A percentile compares a stretch with the other conserved stretches of the same genome.
These are phyloP conservation scores for Ethmia dodecea DNA, from an alignment of 2,888 invertebrate species.

Conservation along the genomic window DNA sequence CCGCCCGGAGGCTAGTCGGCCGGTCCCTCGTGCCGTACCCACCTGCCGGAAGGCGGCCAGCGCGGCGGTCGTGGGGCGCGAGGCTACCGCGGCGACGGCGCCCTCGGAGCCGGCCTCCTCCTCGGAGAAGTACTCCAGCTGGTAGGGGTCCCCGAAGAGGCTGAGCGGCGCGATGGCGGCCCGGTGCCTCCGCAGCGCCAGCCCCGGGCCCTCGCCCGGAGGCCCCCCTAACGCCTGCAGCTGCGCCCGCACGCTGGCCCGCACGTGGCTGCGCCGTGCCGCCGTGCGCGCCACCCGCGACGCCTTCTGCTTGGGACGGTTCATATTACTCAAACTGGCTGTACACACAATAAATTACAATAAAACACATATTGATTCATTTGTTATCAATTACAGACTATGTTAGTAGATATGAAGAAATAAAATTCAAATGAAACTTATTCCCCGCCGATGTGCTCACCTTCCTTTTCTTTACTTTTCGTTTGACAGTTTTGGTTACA, in stretches of 20 bases:
- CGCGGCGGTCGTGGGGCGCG: conserved; percentile 59
- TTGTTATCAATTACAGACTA: background rate
- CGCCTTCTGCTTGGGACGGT: conserved; percentile 29
- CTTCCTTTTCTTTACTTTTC: conserved; percentile 53
- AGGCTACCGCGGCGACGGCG: conserved; percentile 51
- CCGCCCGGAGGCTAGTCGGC: too few relatives aligned
- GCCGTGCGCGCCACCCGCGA: conserved; percentile 55
- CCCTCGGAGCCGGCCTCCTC: conserved; percentile 49
- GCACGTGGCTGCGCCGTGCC: conserved; percentile 57
- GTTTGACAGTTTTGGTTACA: conserved; percentile 69
- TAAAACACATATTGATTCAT: too few relatives aligned
- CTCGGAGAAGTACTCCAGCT: conserved; percentile 83
- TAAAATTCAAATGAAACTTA: too few relatives aligned
- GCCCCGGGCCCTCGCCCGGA: conserved; percentile 6
- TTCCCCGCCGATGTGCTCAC: too few relatives aligned
- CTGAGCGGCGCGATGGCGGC: conserved; percentile 44
- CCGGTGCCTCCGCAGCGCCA: conserved; percentile 24
- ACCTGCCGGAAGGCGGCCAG: conserved; percentile 65
- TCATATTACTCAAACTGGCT: background rate
- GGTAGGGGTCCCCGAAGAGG: conserved; percentile 82
- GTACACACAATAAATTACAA: background rate
- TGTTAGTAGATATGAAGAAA: too few relatives aligned
- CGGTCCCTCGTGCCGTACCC: too few relatives aligned
- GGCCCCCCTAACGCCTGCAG: conserved; percentile 25
- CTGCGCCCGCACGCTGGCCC: conserved; percentile 52